Conservation (phyloP, 1,140 invertebrate species). For the Chrysopa pallens region DNA sequence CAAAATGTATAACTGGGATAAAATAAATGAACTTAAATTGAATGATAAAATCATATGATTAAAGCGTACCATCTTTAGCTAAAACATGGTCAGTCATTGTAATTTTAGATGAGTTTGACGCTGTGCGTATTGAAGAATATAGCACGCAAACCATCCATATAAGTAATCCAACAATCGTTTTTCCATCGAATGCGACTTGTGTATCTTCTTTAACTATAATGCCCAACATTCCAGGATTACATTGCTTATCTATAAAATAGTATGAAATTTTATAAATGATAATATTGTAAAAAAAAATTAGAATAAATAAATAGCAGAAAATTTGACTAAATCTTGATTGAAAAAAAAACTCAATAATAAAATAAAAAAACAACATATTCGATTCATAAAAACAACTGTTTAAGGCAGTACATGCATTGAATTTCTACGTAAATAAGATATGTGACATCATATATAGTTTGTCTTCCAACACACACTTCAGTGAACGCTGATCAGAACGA, state of each 20-base stretch:
- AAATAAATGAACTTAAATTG: neutral
- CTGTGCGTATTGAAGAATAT: constrained; percentile 79
- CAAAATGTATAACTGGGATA: neutral
- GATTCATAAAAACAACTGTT: no score
- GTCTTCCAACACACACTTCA: no score
- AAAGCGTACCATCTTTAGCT: constrained; percentile 39
- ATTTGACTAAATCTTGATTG: no score
- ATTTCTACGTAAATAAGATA: no score
- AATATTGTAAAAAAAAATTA: no score
- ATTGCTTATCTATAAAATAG: constrained; percentile 39
- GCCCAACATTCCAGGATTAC: constrained; percentile 52
- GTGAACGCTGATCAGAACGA: no score
- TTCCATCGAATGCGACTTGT: constrained; percentile 51
- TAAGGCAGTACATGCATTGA: no score
- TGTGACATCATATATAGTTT: no score
- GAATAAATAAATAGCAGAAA: no score
- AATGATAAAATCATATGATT: neutral
- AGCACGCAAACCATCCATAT: constrained; percentile 92
- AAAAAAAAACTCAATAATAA: no score
- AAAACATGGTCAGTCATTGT: constrained; percentile 60
- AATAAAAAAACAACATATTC: no score
- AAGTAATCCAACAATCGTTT: constrained; percentile 76
- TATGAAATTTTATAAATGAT: neutral
- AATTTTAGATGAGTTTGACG: constrained; percentile 58
- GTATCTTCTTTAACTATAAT: constrained; percentile 21